Evolutionary conservation across 2,113 vertebrate species (phyloP), one percentile per base, ranked within the genome.

Genomic region (Clupea harengus): DNA sequence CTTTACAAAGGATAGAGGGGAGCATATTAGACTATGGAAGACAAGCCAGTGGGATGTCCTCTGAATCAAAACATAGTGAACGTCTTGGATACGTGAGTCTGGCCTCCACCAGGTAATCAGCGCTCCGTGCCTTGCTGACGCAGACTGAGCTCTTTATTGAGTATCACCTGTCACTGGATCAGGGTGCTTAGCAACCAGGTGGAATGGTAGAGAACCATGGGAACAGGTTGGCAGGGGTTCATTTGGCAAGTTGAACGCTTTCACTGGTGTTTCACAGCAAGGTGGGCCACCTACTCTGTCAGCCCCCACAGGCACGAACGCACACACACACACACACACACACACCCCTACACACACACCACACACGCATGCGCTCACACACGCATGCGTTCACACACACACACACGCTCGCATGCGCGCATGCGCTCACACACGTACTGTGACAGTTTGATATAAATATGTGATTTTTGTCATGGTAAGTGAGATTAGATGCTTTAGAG

Each of bases 181-280:
- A 20, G 60, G 89, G 88, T 93, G 92, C 93, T 45, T 93, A 90
- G 93, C 91, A 94, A 93, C 93, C 91, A 91, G 90, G 90, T 89
- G 88, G 84, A 3, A 9, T 87, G 84, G 85, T 85, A 83, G 84
- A 45, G 85, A 90, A 82, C 44, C 44, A 45, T 44, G 46, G 54
- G 85, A 81, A 81, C 47, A 28, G 52, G 28, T 82, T 80, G 80
- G 80, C 15, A 83, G 85, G 84, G 83, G 4, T 67, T 67, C 64
- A 67, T 67, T 39, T 67, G 60, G 60, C 57, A 60, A 18, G 57
- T 60, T 20, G 57, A 7, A 64, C 5, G 57, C 25, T 28, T 28
- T 67, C 60, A 67, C 60, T 67, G 22, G 22, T 67, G 60, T 75
- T 78, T 57, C 20, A 83, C 11, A 20, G 44, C n/a, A 67, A 67